phyloP scores from a whole-genome alignment of 2,888 invertebrate species.

The Gnatocerus cornutus region DNA sequence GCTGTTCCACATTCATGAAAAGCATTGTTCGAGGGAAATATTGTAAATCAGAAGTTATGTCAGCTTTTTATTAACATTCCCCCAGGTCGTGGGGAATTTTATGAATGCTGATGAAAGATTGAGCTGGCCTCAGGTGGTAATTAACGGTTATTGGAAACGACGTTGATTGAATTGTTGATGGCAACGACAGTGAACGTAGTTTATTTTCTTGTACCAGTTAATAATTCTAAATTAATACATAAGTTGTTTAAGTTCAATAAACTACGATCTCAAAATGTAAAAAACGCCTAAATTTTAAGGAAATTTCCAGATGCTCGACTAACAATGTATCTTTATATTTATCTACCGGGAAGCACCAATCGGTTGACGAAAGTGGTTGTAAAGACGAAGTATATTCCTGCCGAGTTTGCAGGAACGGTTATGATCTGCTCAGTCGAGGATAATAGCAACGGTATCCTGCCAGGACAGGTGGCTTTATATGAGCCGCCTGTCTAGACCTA shows the following conservation, averaged over 20 bases:
- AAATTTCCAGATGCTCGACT: no score
- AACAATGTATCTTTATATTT: no score
- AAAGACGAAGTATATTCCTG: conserved; percentile 6
- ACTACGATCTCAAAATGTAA: no score
- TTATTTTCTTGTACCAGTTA: no score
- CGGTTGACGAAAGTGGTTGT: neutral
- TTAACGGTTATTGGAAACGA: conserved; percentile 23
- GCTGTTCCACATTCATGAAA: conserved; percentile 45
- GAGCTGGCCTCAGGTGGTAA: conserved; percentile 27
- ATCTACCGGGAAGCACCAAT: no score
- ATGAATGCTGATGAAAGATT: conserved; percentile 37
- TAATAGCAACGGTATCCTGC: conserved; percentile 32
- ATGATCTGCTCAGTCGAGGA: conserved; percentile 18
- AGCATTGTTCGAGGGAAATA: conserved; percentile 46
- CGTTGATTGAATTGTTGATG: conserved; percentile 12
- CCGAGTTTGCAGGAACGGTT: conserved; percentile 30
- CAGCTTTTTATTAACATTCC: conserved; percentile 45
- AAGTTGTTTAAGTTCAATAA: no score
- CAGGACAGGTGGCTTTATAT: conserved; percentile 35
- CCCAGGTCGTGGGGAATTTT: conserved; percentile 30
- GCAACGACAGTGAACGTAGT: neutral
- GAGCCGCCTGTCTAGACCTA: conserved; percentile 40
- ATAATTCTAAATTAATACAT: no score
- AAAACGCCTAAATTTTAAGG: no score
- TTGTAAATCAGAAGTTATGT: conserved; percentile 45